Evolutionary conservation across 1,140 invertebrate species (phyloP), one percentile per base, ranked within the genome.

Genomic region (Drosophila nebulosa): DNA sequence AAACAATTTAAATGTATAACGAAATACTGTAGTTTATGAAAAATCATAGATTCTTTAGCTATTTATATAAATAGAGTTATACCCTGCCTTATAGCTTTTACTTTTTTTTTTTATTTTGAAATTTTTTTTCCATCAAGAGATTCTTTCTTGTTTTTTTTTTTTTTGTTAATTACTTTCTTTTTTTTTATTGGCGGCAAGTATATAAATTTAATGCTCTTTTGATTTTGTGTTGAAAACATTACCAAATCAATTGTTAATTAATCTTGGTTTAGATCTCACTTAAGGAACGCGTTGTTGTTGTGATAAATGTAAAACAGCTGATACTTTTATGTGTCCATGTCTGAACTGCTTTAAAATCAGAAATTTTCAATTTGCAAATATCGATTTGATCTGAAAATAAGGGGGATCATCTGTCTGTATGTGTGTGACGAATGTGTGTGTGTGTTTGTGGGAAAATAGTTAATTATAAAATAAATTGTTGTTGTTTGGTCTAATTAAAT

Each of bases 11-110:
- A 52, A 62, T 62, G 24, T 57, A 56, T 32, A 79, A 76, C 62
- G 21, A 80, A 86, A 86, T 88, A 81, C 81, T 86, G 81, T 27
- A 55, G 51, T 78, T 66, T 39, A 46, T 46, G 63, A 69, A 64
- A 55, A 55, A 58, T 32, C 36, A 65, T 78, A 74, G 52, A 59
- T 75, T 52, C 12, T 72, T 53, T 53, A 55, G 30, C 22, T 61
- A 39, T 56, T 46, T 12, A 18, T 58, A 46, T 65, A 26, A 60
- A 24, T 22, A 53, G 39, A 46, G 39, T 46, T 67, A 39, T 75
- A 83, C 56, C 62, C 75, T 71, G 71, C 7, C 61, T 67, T 74
- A 64, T 12, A 30, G 50, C 64, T 62, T 71, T 27, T 36, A 27
- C 32, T 16, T 56, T 36, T 16, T 39, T 62, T 60, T 39, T n/a